A percentile compares a stretch with the other conserved stretches of the same genome.
Conservation (phyloP, 2,888 invertebrate genomes). For the Andrena fulva region DNA sequence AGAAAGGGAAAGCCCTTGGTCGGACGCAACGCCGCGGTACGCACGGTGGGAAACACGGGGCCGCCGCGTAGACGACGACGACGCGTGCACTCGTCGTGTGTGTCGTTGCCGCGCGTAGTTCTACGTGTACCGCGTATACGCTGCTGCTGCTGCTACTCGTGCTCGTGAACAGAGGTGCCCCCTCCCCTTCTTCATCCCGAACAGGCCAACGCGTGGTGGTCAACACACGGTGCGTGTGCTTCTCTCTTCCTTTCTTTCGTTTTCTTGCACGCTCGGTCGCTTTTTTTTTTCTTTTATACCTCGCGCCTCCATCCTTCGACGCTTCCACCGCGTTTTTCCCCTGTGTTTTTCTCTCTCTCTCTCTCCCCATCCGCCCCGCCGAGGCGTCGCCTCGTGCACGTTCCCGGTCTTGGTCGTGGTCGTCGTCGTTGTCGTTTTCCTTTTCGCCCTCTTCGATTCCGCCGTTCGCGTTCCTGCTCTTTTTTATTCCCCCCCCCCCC, state of each 20-base stretch:
- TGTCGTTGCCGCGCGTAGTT: slow-evolving; percentile 66
- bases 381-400: slow-evolving; percentile 11
- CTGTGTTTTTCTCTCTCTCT: slow-evolving; percentile 8
- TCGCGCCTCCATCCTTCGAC: background rate
- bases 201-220: slow-evolving; percentile 73
- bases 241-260: slow-evolving; percentile 53
- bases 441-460: background rate
- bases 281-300: slow-evolving; percentile 20
- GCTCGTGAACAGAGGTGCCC: slow-evolving; percentile 70
- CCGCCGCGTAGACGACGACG: slow-evolving; percentile 48
- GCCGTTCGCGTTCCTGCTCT: background rate
- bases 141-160: slow-evolving; percentile 56
- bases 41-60: slow-evolving; percentile 50
- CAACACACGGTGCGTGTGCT: slow-evolving; percentile 77
- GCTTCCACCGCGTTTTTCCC: background rate
- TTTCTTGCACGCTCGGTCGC: slow-evolving; percentile 53
- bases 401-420: too few species aligned
- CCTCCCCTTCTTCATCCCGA: slow-evolving; percentile 59
- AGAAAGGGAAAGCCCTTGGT: slow-evolving; percentile 58
- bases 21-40: slow-evolving; percentile 35
- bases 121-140: slow-evolving; percentile 63
- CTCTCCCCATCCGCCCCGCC: background rate
- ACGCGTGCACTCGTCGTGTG: slow-evolving; percentile 66
- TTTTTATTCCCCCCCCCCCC: background rate
- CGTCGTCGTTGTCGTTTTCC: background rate